Base-by-base conservation (phyloP, 2,113 vertebrate species). In the Clinocottus analis region DNA sequence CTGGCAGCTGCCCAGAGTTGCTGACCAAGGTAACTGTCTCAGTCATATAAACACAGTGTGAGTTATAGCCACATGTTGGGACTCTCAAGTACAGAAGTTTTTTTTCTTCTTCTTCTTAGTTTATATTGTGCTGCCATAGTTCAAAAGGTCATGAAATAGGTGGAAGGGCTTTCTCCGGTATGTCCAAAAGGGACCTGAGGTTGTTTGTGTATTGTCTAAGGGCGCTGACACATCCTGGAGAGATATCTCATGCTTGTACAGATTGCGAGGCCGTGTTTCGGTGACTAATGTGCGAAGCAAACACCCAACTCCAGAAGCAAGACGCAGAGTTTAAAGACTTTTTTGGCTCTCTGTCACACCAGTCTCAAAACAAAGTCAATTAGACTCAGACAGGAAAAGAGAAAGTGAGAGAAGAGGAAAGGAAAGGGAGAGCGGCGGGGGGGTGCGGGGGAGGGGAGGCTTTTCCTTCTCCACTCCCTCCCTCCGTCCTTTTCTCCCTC, bases 1-100 rank as follows among this genome's bases (percentile, higher is more conserved):
- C 62, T 86, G 82, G 87, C 77, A 83, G 51, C 49, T 68, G 77
- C 79, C 69, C 76, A 85, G 77, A 84, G 77, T 62, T 85, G 86
- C 91, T 93, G 92, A 93, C 90, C 86, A 87, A 89, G 85, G 85
- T 67, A 85, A 77, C 89, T 93, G 93, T 94, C 93, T 84, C 66
- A 71, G 83, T 91, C 83, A 82, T 88, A 88, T 94, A 94, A 94
- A 94, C 94, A 94, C 0, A 7, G 35, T 14, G 58, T 92, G 94
- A 95, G 78, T 93, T 93, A 94, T 93, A 45, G 88, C 79, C 61
- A 71, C 60, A 82, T 43, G 77, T 65, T 82, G 33, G 62, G 77
- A 81, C 85, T 76, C 84, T 89, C 75, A 71, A 83, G 82, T 39
- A 29, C 81, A 78, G 64, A 72, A 80, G 94, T 92, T 72, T 93